Base-by-base conservation (phyloP, 2,888 invertebrate genomes). In the Eupithecia inturbata region DNA sequence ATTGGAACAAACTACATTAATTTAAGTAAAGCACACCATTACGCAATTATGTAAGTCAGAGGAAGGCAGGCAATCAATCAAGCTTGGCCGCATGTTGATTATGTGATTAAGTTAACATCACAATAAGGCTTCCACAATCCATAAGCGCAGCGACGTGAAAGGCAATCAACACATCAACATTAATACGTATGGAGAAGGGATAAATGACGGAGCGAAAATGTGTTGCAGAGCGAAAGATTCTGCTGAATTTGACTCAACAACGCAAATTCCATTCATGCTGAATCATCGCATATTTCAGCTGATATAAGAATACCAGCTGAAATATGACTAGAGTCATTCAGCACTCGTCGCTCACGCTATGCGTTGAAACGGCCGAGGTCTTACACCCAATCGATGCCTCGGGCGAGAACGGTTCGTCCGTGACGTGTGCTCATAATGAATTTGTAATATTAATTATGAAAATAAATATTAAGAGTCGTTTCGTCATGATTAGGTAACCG, bases 61-160 rank as follows among this genome's bases (percentile, higher is more conserved):
- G 77, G 67, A 78, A 79, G 76, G 77, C 77, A 82, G 82, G 86
- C 87, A 89, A 89, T 89, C 88, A 86, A 88, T 89, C 89, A 87
- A 82, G 80, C 82, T 82, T 82, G 85, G 83, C 83, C 79, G 87
- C 85, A 84, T 85, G 88, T 88, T 88, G 88, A 91, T 91, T 90
- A 88, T 91, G 85, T 89, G 89, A 91, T 92, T 90, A 91, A 89
- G 87, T 88, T 79, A 77, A 79, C 80, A 75, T 80, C 76, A 75
- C 68, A 69, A 73, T 76, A 76, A 77, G 76, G 76, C 68, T 66
- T 73, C 16, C 26, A 39, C 49, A 3, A 60, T 60, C 28, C 62
- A 67, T 28, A 63, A 73, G 73, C 73, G 31, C 16, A 68, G 73
- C 75, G 72, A 22, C 39, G 63, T 64, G 66, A 66, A 66, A 66